Conservation (phyloP, 2,888 invertebrate genomes). For the Drosophila stalkeri region DNA sequence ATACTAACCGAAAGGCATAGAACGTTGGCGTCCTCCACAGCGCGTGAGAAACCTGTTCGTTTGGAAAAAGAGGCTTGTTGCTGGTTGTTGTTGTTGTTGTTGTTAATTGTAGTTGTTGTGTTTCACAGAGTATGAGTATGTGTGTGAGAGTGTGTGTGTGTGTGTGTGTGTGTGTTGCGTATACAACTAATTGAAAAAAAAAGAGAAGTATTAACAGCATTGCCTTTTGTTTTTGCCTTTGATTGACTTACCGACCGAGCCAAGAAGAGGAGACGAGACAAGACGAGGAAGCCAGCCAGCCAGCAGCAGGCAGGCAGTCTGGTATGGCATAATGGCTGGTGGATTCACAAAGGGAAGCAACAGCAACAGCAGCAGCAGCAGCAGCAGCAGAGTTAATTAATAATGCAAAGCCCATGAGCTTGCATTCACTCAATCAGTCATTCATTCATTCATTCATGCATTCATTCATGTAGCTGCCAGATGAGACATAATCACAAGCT, state of each 20-base stretch:
- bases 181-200: slow-evolving; percentile 72
- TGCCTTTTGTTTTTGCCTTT: slow-evolving; percentile 71
- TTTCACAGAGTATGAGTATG: slow-evolving; percentile 24
- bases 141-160: slow-evolving; percentile 2
- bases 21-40: slow-evolving; percentile 52
- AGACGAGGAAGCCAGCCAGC: slow-evolving; percentile 20
- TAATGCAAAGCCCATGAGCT: slow-evolving; percentile 73
- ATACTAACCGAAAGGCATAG: slow-evolving; percentile 40
- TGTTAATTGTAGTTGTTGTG: slow-evolving; percentile 49
- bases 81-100: slow-evolving; percentile 13
- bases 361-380: slow-evolving; percentile 21
- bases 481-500: slow-evolving; percentile 41
- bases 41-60: slow-evolving; percentile 75
- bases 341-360: slow-evolving; percentile 60
- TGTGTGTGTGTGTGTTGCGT: slow-evolving; percentile 33
- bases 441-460: slow-evolving; percentile 37
- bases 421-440: slow-evolving; percentile 42
- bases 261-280: slow-evolving; percentile 33
- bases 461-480: slow-evolving; percentile 23
- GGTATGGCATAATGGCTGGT: slow-evolving; percentile 81
- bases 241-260: slow-evolving; percentile 74
- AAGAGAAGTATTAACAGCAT: slow-evolving; percentile 67
- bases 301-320: slow-evolving; percentile 70
- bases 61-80: slow-evolving; percentile 67
- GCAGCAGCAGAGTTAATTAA: slow-evolving; percentile 67